Base-by-base conservation (phyloP, 2,113 vertebrate species). In the Notothenia rossii region DNA sequence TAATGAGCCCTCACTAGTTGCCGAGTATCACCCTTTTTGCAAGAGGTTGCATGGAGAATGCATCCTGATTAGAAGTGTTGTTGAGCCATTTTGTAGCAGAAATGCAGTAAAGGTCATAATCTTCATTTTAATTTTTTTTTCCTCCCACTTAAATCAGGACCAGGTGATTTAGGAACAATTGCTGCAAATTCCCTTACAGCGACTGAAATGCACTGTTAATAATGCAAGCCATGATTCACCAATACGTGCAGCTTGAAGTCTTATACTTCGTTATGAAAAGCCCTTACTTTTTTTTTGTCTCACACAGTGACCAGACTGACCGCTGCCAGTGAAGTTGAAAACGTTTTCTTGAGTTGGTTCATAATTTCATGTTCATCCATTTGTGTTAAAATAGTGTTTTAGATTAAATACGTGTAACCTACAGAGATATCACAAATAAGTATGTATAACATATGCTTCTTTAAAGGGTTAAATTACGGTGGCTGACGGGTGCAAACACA, bases 1-100 rank as follows among this genome's bases (percentile, higher is more conserved):
- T 93, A 94, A 94, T 94, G 92, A 95, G 91, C 83, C 83, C 84
- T 88, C 81, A 88, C 89, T 92, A 91, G 90, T 83, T 90, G 91
- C 90, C 90, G 88, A 91, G 85, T 89, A 83, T 90, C 86, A 88
- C 86, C 86, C 83, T 88, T 92, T 88, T 86, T 75, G 61, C 80
- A 63, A 82, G 81, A 67, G 90, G 83, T 74, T 89, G 80, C 68
- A 74, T 83, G 82, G 72, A 83, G 76, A 90, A 91, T 84, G 90
- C 77, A 79, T 86, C 77, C 87, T 81, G 92, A 90, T 85, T 86
- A 84, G 78, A 85, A 83, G 76, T 65, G 81, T 46, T 81, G 72
- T 86, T 89, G 76, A 70, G 65, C 54, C 69, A 33, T 80, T 88
- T 66, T 78, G 78, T 22, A 43, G 62, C 49, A 77, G 8, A 75